phyloP scores from a whole-genome alignment of 2,888 invertebrate genomes.

The Suillia variegata region DNA sequence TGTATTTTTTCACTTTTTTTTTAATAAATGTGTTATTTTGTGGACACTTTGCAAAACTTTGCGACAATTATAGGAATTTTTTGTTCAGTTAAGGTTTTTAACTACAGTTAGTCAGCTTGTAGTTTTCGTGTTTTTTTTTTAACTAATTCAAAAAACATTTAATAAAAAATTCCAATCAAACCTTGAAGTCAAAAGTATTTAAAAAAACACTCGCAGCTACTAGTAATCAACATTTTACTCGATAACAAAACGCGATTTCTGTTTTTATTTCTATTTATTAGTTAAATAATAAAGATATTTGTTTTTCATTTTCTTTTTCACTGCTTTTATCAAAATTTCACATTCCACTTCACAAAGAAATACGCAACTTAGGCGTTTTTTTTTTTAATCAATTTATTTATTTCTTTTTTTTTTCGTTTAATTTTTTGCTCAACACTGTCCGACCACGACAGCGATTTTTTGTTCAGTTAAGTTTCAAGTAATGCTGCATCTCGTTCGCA shows the following conservation, averaged over 20 bases:
- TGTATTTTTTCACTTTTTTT: not conserved
- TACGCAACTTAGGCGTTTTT: not conserved
- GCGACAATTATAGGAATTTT: too few species aligned
- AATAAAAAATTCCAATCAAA: not conserved
- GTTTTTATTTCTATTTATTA: not conserved
- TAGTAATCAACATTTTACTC: not conserved
- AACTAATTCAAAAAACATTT: not conserved
- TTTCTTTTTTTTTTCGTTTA: slow-evolving; percentile 26
- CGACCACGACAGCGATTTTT: slow-evolving; percentile 2
- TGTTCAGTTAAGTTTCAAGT: not conserved
- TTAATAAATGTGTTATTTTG: slow-evolving; percentile 8
- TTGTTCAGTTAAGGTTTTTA: too few species aligned
- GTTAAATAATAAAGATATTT: too few species aligned
- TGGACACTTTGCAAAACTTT: too few species aligned
- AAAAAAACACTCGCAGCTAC: not conserved
- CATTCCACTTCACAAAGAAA: not conserved
- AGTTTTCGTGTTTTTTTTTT: not conserved
- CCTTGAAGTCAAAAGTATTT: not conserved
- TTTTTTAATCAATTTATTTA: slow-evolving; percentile 15
- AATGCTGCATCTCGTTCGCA: slow-evolving; percentile 31
- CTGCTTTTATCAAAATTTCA: not conserved
- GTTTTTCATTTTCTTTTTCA: too few species aligned
- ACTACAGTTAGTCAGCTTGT: too few species aligned
- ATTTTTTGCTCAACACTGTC: not conserved
- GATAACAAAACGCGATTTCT: not conserved